Evolutionary conservation across 2,113 vertebrate species (phyloP), one percentile per base, ranked within the genome.

Genomic region (Pteropus alecto): DNA sequence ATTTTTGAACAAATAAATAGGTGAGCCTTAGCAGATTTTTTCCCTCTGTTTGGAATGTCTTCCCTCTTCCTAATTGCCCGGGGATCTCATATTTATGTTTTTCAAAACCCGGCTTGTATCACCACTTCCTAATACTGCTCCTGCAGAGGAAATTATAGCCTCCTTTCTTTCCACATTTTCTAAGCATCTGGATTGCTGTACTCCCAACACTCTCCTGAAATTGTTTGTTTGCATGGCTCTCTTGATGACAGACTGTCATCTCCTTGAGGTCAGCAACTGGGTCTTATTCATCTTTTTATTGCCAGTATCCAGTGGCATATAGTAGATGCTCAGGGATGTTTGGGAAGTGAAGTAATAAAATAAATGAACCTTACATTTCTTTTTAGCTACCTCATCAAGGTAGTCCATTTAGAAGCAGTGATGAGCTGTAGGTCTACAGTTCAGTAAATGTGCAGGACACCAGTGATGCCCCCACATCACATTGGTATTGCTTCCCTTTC

Each of bases 231-330:
- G 56, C 1, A 33, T 82, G 41, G n/a, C 22, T 92, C 1, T 95
- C 54, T 87, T 82, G n/a, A 51, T 67, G 70, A 30, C 56, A 24
- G 16, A 94, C 48, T 84, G 3, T 90, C 77, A 89, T 46, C 28
- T 92, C 30, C 54, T 70, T 35, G 88, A 87, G 54, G 33, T 46
- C 54, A 86, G 56, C 21, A 18, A 61, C 61, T 61, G 30, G 76
- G 21, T 73, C 41, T 78, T 81, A 67, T n/a, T 79, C 35, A 73
- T 35, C 41, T 79, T 96, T 97, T 96, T 70, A 79, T 93, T 94
- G 16, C 41, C 77, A 91, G 63, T 87, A 84, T 24, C 56, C 70
- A 46, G 41, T 19, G 35, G 38, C 21, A 60, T 82, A 56, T 18
- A 77, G 28, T 51, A 83, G 54, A 13, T 56, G 0, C 43, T 61